Conservation (phyloP, 2,113 vertebrate species). For the Melanerpes aurifrons region DNA sequence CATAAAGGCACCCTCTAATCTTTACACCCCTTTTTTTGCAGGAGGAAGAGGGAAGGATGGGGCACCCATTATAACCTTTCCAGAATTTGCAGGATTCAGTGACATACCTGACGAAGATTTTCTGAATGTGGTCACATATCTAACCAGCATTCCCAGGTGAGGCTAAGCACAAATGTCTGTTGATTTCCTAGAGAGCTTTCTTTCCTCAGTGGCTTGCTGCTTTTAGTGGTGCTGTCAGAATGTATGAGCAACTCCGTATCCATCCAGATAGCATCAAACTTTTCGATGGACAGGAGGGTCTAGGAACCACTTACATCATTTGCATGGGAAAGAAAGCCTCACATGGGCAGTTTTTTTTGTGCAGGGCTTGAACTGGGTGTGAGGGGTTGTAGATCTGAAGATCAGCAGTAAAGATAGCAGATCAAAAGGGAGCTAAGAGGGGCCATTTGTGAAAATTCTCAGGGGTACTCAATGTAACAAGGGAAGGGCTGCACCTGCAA, state of each 20-base stretch:
- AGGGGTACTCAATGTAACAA: neutral
- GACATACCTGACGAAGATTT: slow-evolving; percentile 93
- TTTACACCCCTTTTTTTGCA: slow-evolving; percentile 61
- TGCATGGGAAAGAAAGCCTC: neutral
- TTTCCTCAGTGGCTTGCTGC: neutral
- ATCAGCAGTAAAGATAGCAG: neutral
- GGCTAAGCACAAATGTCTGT: neutral
- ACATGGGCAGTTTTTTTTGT: neutral
- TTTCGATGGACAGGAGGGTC: neutral
- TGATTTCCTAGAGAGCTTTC: neutral
- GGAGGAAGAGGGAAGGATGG: slow-evolving; percentile 93
- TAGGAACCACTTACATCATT: neutral
- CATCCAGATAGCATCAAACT: neutral
- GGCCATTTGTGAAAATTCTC: neutral
- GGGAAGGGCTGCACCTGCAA: neutral
- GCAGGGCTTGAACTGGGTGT: neutral
- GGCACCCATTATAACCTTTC: slow-evolving; percentile 93
- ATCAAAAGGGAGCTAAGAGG: neutral
- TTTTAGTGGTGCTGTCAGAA: neutral
- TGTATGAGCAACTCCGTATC: neutral
- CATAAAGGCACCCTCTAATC: neutral
- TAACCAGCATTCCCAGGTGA: slow-evolving; percentile 96
- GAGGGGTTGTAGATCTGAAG: neutral
- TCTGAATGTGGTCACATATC: slow-evolving; percentile 91
- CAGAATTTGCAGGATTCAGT: slow-evolving; percentile 89